Conservation (phyloP, 2,888 invertebrate species). For the Heteromurus nitidus region DNA sequence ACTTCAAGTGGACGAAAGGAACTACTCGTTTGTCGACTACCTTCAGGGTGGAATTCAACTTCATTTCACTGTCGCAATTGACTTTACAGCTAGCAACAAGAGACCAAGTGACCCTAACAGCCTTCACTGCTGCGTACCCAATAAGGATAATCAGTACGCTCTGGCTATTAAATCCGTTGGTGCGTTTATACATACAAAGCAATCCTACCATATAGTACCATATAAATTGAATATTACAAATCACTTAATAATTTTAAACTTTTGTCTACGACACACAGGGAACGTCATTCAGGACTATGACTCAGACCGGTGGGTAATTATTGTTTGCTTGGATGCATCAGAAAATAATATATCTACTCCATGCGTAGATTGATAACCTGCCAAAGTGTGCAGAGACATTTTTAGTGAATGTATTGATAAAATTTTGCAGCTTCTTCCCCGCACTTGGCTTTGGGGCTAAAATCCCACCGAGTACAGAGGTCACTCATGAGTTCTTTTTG, state of each 20-base stretch:
- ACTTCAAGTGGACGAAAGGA: conserved; percentile 70
- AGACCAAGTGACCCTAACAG: conserved; percentile 74
- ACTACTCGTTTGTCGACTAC: conserved; percentile 77
- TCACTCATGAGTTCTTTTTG: conserved; percentile 75
- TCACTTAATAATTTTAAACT: not conserved
- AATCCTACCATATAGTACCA: too few species aligned
- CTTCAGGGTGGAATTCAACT: conserved; percentile 76
- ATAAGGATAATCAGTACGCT: conserved; percentile 77
- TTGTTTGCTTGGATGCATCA: too few species aligned
- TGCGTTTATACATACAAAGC: conserved; percentile 73
- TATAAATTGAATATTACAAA: not conserved
- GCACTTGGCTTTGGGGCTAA: conserved; percentile 65
- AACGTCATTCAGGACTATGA: conserved; percentile 76
- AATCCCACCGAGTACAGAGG: conserved; percentile 65
- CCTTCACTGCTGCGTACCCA: conserved; percentile 76
- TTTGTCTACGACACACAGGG: conserved; percentile 40
- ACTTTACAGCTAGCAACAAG: conserved; percentile 69
- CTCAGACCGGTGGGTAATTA: conserved; percentile 70
- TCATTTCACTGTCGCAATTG: conserved; percentile 75
- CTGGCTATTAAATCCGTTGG: conserved; percentile 77
- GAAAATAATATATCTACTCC: not conserved
- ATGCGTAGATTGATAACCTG: too few species aligned
- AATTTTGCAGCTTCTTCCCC: conserved; percentile 39
- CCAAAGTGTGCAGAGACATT: not conserved
- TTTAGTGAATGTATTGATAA: not conserved